Evolutionary conservation across 2,113 vertebrate species (phyloP).

Genomic region (Pyxicephalus adspersus): DNA sequence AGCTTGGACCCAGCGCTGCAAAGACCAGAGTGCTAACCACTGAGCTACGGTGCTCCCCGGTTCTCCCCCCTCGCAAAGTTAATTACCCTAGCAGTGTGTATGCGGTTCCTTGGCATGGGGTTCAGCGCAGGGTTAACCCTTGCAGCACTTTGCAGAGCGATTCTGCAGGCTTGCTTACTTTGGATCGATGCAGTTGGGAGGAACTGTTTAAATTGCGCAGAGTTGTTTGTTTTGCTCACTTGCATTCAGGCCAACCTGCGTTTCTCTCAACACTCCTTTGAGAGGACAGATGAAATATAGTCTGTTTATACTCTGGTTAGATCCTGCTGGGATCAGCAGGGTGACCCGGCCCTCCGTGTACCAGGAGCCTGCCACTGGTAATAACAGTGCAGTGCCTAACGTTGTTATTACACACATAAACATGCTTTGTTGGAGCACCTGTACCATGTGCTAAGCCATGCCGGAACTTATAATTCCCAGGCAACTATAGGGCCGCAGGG

Average conservation of each 20-base stretch:
- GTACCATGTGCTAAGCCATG: neutral
- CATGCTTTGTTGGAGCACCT: neutral
- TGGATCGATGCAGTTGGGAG: slow-evolving; percentile 9
- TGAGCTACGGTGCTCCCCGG: too few species aligned
- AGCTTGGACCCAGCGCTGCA: too few species aligned
- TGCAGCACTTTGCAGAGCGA: neutral
- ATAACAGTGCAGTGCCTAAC: too few species aligned
- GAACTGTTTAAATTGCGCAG: neutral
- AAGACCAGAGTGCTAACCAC: too few species aligned
- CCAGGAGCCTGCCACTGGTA: neutral
- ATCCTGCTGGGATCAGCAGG: slow-evolving; percentile 18
- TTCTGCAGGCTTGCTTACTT: slow-evolving; percentile 4
- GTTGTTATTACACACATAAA: neutral
- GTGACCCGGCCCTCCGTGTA: neutral
- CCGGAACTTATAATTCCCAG: neutral
- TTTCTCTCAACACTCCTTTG: slow-evolving; percentile 20
- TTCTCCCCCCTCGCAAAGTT: too few species aligned
- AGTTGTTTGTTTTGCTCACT: slow-evolving; percentile 23
- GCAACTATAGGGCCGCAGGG: too few species aligned
- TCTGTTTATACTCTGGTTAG: slow-evolving; percentile 17
- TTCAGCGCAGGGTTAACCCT: neutral
- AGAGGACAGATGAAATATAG: neutral
- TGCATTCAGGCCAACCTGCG: slow-evolving; percentile 3
- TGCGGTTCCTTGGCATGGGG: too few species aligned
- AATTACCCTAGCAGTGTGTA: too few species aligned